Evolutionary conservation across 1,140 invertebrate genomes (phyloP).

Genomic region (Vollenhovia emeryi): DNA sequence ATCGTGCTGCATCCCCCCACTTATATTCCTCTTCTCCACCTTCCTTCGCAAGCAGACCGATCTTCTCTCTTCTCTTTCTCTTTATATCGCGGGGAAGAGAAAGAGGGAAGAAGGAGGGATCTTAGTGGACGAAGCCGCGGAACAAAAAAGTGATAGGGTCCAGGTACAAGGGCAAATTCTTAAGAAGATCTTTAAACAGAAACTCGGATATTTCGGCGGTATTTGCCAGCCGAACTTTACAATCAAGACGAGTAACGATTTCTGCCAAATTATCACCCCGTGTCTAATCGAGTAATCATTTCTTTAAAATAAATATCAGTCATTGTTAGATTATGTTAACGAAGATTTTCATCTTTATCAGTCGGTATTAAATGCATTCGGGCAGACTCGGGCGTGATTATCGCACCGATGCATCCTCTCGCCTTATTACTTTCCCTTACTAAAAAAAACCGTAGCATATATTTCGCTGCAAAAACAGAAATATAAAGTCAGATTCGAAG

Average conservation of each 20-base stretch:
- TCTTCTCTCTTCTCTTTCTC: slow-evolving; percentile 7
- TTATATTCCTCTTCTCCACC: slow-evolving; percentile 58
- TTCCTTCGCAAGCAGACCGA: slow-evolving; percentile 48
- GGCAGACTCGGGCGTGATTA: neutral
- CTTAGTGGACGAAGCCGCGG: slow-evolving; percentile 54
- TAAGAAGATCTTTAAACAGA: slow-evolving; percentile 66
- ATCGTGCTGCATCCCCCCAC: slow-evolving; percentile 49
- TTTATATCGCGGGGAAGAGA: neutral
- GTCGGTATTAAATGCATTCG: neutral
- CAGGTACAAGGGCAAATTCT: slow-evolving; percentile 78
- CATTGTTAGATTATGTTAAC: neutral
- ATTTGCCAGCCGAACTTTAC: neutral
- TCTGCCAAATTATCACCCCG: no score
- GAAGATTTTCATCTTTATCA: neutral
- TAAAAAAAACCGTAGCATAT: neutral
- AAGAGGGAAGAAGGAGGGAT: neutral
- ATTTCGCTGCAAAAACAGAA: neutral
- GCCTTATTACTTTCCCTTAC: neutral
- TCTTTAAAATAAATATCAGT: neutral
- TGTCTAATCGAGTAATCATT: neutral
- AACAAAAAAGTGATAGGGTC: slow-evolving; percentile 68
- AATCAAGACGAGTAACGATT: neutral
- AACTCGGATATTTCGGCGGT: slow-evolving; percentile 58
- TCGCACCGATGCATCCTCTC: neutral
- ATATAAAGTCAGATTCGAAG: neutral